Base-by-base conservation (phyloP, 2,113 vertebrate species). In the Ifrita kowaldi region DNA sequence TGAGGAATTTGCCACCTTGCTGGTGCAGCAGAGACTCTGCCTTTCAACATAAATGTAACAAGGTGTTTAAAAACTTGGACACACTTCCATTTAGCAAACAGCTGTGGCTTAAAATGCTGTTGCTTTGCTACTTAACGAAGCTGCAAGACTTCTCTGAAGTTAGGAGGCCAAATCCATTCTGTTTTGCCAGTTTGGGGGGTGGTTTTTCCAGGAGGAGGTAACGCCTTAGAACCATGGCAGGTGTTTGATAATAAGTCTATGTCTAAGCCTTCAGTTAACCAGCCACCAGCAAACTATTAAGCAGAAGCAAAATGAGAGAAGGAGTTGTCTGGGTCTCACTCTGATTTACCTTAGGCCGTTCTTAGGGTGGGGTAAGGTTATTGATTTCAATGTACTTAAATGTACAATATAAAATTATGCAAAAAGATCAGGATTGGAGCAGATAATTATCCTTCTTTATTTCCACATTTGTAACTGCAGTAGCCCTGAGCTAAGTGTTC, bases 31-130 rank as follows among this genome's bases (percentile, higher is more conserved):
- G 50, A 78, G 49, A 24, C 27, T 82, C 81, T 91, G 87, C 59
- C 37, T 94, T 71, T 90, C 56, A 57, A 60, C 0, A 0, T 80
- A 28, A 52, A 23, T 49, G 69, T 95, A 95, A 96, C 89, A 87
- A 87, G 57, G 37, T 95, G 80, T 87, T 96, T 89, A 94, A 92
- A 92, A 93, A 93, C 89, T 92, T 89, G 56, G 86, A 89, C 94
- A 93, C 89, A 95, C 73, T 92, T 96, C 47, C 86, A 95, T 89
- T 95, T 91, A 93, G 84, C 80, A 84, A 77, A 75, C 83, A 95
- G 93, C 86, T 92, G 91, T 87, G 80, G 52, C 93, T 95, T 93
- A 71, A 95, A 93, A 60, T 37, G 64, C 76, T 89, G 4, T 52
- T 86, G 83, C 76, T 68, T 92, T 78, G n/a, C 93, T 87, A 20